These are phyloP conservation scores for Macroramphosus scolopax DNA, from an alignment of 2,797 vertebrate species.

Conservation along the genomic window DNA sequence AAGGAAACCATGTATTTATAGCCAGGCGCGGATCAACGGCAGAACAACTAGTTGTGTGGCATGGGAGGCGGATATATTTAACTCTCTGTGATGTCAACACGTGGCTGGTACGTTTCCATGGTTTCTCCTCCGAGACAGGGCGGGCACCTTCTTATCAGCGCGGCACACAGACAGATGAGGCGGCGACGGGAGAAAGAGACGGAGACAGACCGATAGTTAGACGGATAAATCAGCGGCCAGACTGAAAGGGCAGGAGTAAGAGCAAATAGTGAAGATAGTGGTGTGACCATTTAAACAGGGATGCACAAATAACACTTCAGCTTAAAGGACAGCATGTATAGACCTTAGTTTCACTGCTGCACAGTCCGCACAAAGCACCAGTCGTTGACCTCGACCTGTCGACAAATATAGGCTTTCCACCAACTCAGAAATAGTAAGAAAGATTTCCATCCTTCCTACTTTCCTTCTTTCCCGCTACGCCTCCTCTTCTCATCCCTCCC, in stretches of 20 bases:
- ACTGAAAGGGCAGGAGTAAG: constrained; percentile 35
- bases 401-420: constrained; percentile 14
- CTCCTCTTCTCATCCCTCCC: constrained; percentile 4
- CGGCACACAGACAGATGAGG: constrained; percentile 63
- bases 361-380: constrained; percentile 1
- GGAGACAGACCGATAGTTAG: constrained; percentile 19
- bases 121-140: constrained; percentile 73
- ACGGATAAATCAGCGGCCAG: constrained; percentile 23
- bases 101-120: constrained; percentile 77
- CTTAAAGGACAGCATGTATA: constrained; percentile 23
- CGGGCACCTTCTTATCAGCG: constrained; percentile 69
- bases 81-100: constrained; percentile 77
- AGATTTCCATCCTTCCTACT: too few relatives aligned
- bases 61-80: constrained; percentile 76
- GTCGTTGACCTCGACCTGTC: constrained; percentile 38
- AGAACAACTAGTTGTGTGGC: constrained; percentile 74
- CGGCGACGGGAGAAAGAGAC: constrained; percentile 9
- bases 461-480: constrained; percentile 1
- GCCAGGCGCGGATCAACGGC: constrained; percentile 69
- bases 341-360: too few relatives aligned
- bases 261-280: constrained; percentile 43
- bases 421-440: too few relatives aligned
- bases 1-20: constrained; percentile 81
- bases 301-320: constrained; percentile 42
- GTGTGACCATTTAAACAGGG: constrained; percentile 31